phyloP scores from a whole-genome alignment of 2,113 vertebrate species.

The Pavo muticus region DNA sequence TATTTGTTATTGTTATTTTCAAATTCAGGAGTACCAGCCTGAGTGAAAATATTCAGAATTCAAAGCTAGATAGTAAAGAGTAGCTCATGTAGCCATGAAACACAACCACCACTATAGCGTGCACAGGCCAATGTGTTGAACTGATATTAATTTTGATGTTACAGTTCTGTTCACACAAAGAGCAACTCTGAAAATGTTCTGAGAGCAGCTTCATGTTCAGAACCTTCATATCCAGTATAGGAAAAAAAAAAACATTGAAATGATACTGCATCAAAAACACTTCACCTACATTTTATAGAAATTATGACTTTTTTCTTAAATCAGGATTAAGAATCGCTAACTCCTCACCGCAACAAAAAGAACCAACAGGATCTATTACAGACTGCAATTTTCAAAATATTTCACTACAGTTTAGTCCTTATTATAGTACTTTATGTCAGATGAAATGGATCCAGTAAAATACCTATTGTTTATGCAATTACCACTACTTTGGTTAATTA shows the following conservation, averaged over 20 bases:
- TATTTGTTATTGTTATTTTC: not conserved
- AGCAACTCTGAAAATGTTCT: not conserved
- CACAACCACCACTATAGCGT: fast-evolving
- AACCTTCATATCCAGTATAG: not conserved
- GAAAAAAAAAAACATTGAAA: fast-evolving
- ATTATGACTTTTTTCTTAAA: not conserved
- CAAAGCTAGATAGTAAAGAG: not conserved
- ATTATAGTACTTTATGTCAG: not conserved
- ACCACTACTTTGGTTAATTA: not conserved
- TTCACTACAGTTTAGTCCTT: not conserved
- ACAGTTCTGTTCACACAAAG: not conserved
- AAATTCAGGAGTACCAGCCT: not conserved
- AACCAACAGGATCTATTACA: not conserved
- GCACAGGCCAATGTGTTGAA: not conserved
- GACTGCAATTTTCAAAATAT: not conserved
- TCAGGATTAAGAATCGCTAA: not conserved
- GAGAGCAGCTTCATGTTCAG: not conserved
- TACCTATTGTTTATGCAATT: not conserved
- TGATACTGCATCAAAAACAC: not conserved
- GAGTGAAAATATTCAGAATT: not conserved
- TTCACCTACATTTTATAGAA: not conserved
- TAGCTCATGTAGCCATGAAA: not conserved
- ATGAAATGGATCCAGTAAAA: not conserved
- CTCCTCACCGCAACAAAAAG: fast-evolving
- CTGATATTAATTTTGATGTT: not conserved